Base-by-base conservation (phyloP, 2,113 vertebrate species). In the Gila orcuttii region DNA sequence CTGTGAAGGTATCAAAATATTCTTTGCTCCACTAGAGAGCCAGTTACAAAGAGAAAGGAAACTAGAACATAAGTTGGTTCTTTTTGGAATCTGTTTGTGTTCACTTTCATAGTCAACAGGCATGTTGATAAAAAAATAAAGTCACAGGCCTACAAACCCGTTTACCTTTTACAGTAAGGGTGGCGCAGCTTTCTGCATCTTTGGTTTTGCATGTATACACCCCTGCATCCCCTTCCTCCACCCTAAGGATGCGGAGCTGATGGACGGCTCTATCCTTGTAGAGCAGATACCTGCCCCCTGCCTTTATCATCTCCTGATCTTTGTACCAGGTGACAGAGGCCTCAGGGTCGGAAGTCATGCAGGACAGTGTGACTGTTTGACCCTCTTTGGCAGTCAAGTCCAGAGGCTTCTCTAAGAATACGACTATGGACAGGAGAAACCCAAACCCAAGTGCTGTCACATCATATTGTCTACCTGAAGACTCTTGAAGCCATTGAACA, bases 101-200 rank as follows among this genome's bases (percentile, higher is more conserved):
- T 69, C 31, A 55, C 47, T 59, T 73, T 73, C 55, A 23, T 21
- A 57, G 33, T 45, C 21, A 25, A 31, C 39, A 28, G n/a, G 9
- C 9, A 66, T 45, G 45, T 50, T 73, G 59, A 87, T 66, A 28
- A 47, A 79, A 66, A 47, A 2, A 62, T 19, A 7, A 57, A 57
- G 10, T 50, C 62, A 64, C 3, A 12, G 36, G 42, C 25, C 79
- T 83, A 59, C 52, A 77, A 87, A 25, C 6, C 50, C 85, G 31
- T 87, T 92, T 93, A 96, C 96, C 96, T 97, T 96, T 94, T 80
- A 97, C 95, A 33, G 92, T 94, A 88, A 97, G 59, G 0, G 87
- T 93, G 0, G 96, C 93, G 0, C 94, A 94, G 90, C 94, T 96
- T 59, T 95, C 94, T 76, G 92, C 94, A 75, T 97, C 95, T 88